Evolutionary conservation across 2,888 invertebrate species (phyloP), one percentile per base, ranked within the genome.

Genomic region (Crioceris asparagi): DNA sequence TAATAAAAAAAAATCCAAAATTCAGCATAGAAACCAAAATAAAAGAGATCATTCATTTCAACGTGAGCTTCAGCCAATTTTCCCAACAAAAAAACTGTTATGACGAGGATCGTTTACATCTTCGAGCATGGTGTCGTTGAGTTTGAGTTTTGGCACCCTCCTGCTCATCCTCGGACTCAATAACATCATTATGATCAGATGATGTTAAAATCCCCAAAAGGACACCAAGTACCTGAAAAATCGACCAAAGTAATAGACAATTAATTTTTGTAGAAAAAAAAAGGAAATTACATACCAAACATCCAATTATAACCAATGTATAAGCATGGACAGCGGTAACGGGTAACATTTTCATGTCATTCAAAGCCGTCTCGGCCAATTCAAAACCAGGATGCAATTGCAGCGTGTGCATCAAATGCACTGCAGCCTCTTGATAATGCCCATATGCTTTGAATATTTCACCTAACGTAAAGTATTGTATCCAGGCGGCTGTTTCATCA

Each of bases 401-500:
- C 34, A 90, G 66, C 17, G 87, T 80, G 56, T 86, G 86, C 49
- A 80, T 74, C 46, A 90, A 71, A 64, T 90, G 87, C 44, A 85
- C 72, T 25, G 82, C 75, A 25, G 90, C 88, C 65, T 90, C 88
- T 69, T 86, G 79, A 66, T 85, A 84, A 59, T 87, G 87, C 50
- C 88, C 88, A 56, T 87, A 87, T 1, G 87, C 85, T 67, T 87
- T 88, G 58, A 88, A 84, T 61, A 91, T 90, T 66, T 91, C 88
- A 4, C 90, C 90, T 36, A 91, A 72, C 4, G 88, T 88, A 61
- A 88, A 86, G 67, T 90, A 87, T 64, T 90, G 90, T 57, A 86
- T 83, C 90, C 88, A 90, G 2, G 87, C 83, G 57, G 82, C 43
- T 84, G 32, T 8, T 14, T n/a, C 15, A 21, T 10, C 29, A 43